Evolutionary conservation across 2,888 invertebrate genomes (phyloP), one percentile per base, ranked within the genome.

Genomic region (Nudaria mundana): DNA sequence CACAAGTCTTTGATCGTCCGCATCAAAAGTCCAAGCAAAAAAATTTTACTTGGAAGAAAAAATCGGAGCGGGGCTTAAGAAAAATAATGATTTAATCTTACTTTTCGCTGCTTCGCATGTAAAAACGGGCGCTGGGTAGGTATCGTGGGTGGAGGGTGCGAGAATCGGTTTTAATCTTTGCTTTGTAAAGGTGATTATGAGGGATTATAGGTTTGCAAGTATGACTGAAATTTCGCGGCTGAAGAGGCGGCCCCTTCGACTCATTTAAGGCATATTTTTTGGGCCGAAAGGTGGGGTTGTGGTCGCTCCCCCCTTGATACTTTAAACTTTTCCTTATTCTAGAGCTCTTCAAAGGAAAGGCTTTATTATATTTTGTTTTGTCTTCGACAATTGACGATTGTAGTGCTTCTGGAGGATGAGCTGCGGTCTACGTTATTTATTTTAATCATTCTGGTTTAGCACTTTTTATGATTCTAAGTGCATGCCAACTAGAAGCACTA

Each of bases 141-240:
- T 70, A 69, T 59, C 72, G 60, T 49, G 57, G 61, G 47, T 43
- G 59, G 45, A 72, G 78, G 79, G 83, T 73, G 82, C 71, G 64
- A 80, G 87, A 87, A 88, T 85, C 86, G 88, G 82, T 89, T 89
- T 89, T 89, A 90, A 90, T 89, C 89, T 90, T 90, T 89, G 89
- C 89, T 90, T 90, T 90, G 89, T 90, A 89, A 90, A 89, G 89
- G 89, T 89, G 89, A 89, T 89, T 90, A 89, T 88, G 81, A 89
- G 71, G 87, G 89, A 89, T 89, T 89, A 89, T 88, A 87, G 89
- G 89, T 89, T 89, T 83, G 86, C 73, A 89, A 89, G 89, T 89
- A 88, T 87, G 88, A 72, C 83, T 78, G 84, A 85, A 87, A 82
- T 86, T 86, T 86, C 78, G 76, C 72, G 82, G 78, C 84, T 77